Base-by-base conservation (phyloP, 2,113 vertebrate genomes). In the Cavia porcellus region DNA sequence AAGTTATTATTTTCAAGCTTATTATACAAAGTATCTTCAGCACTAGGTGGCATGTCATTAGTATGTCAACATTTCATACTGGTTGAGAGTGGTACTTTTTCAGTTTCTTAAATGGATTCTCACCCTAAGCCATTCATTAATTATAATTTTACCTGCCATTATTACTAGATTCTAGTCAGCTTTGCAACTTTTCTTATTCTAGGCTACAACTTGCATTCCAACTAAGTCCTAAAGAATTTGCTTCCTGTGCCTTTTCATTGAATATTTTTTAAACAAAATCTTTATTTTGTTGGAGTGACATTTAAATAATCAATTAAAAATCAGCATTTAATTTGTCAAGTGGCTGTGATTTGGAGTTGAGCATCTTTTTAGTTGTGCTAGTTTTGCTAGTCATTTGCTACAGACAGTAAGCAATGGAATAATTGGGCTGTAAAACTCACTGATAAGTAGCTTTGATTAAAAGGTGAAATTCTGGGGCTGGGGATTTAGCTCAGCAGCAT, bases 211-310 rank as follows among this genome's bases (percentile, higher is more conserved):
- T 61, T 89, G 32, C 74, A 32, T 22, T 83, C 12, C 4, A 35
- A 55, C 42, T 75, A 93, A 85, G 14, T 70, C 22, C 20, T 84
- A 85, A 93, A 66, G 32, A 80, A 85, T 38, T 82, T 90, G 14
- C 12, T 62, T 93, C 47, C 52, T 90, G 59, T 96, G 45, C 1
- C 62, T 81, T 90, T 92, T 90, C 35, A 61, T 24, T 90, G 75
- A 82, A n/a, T 64, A 25, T n/a, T 93, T 89, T 5, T 4, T 38
- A 28, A 85, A 52, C 9, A 90, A 90, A 96, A 75, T 81, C 7
- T 28, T 96, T 89, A 72, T 96, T 66, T 30, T 90, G 20, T 75
- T 86, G 86, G 66, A 82, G 96, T 94, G 88, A 92, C 55, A 82
- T 93, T 87, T 61, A 93, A 61, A 61, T 86, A 57, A 30, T 12